Base-by-base conservation (phyloP, 2,888 invertebrate species). In the Tupiocoris notatus region DNA sequence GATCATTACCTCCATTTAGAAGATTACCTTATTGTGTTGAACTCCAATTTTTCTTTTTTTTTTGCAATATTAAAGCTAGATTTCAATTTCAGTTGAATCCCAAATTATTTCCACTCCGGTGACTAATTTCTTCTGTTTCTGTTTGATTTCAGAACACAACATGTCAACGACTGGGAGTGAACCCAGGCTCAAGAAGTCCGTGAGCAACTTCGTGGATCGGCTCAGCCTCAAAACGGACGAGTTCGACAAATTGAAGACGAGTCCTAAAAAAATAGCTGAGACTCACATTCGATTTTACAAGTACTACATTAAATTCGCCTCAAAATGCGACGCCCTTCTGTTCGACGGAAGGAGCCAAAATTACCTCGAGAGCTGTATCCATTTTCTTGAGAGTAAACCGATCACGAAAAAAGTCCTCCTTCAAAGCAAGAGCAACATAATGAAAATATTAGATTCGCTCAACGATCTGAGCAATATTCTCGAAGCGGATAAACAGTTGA, bases 251-350 rank as follows among this genome's bases (percentile, higher is more conserved):
- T 6, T 73, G 3, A 61, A 39, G 18, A 62, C 54, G 1, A 57
- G 62, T 54, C 73, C 62, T 21, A 17, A 39, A 20, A 73, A 54
- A 54, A 73, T 73, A 22, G 73, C 73, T 17, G 54, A 73, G 12
- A 16, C 62, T 7, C 73, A 73, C 54, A 54, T 73, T 22, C 1
- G 20, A 1, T 62, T 73, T 9, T 73, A 73, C 73, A 56, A 62
- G 25, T 73, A 61, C 39, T 73, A 73, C 63, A 73, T 73, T 18
- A 22, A 39, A 18, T 73, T 73, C 54, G 73, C 73, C 18, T 21
- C 73, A 16, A 23, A 62, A 6, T 73, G 73, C 54, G 73, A 73
- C 12, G 73, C 73, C 12, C 12, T 73, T 17, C 25, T 63, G 20
- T 73, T 73, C 54, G 73, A 73, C 54, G 18, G 23, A 22, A 73